Conservation (phyloP, 2,113 vertebrate genomes). For the Trogon melanurus region DNA sequence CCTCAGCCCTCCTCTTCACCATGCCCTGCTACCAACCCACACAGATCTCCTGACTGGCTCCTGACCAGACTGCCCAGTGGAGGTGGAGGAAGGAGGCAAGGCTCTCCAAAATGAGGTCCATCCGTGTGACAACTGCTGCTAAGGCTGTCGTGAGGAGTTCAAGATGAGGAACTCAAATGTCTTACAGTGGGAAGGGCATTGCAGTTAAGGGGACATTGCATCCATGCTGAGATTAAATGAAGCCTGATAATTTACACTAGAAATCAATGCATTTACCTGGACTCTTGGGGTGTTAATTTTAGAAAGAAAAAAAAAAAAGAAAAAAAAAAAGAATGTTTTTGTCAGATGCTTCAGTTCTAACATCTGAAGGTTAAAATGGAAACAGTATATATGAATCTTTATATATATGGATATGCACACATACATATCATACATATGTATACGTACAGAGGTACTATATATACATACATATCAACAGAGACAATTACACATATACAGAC, state of each 20-base stretch:
- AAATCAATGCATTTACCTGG: background rate
- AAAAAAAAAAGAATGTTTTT: background rate
- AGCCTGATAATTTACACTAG: background rate
- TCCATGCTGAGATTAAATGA: background rate
- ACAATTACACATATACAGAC: constrained; percentile 11
- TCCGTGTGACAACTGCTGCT: background rate
- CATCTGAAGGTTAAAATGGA: constrained; percentile 6
- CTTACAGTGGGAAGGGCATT: background rate
- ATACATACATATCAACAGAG: constrained; percentile 20
- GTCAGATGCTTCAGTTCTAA: background rate
- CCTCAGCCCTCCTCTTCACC: background rate
- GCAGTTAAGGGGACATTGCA: background rate
- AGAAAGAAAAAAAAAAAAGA: background rate
- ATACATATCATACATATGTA: constrained; percentile 19
- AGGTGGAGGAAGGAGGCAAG: background rate
- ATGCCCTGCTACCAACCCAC: fast-evolving
- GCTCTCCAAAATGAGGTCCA: background rate
- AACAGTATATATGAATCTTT: background rate
- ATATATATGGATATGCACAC: constrained; percentile 11
- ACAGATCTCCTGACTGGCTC: fast-evolving
- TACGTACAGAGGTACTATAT: constrained; percentile 5
- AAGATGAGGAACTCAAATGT: background rate
- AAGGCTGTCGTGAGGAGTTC: background rate
- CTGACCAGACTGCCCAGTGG: fast-evolving
- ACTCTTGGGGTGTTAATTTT: background rate